These are phyloP conservation scores for Dicyrtoma fusca DNA, from an alignment of 2,888 invertebrate species.

Conservation along the genomic window DNA sequence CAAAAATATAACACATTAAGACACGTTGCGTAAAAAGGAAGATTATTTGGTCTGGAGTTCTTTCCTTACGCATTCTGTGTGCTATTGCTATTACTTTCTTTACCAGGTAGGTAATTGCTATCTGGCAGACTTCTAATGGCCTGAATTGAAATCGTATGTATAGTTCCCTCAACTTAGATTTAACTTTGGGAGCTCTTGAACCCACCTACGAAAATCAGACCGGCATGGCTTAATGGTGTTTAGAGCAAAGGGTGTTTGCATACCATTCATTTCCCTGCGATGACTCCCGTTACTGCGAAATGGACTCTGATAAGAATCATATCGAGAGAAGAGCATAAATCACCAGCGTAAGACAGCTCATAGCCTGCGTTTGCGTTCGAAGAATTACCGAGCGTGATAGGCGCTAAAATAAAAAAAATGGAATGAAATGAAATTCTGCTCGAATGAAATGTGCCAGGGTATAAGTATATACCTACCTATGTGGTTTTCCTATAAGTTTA, in stretches of 20 bases:
- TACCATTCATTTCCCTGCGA: conserved; percentile 29
- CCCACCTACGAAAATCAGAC: too few relatives aligned
- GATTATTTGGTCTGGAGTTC: too few relatives aligned
- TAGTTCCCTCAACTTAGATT: too few relatives aligned
- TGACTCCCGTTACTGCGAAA: conserved; percentile 40
- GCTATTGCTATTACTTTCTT: too few relatives aligned
- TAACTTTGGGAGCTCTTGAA: too few relatives aligned
- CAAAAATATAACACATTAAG: conserved; percentile 5
- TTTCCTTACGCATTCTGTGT: too few relatives aligned
- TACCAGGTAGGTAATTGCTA: too few relatives aligned
- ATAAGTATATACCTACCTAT: too few relatives aligned
- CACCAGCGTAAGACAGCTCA: conserved; percentile 33
- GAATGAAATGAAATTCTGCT: too few relatives aligned
- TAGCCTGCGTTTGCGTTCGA: background rate
- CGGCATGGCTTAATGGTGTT: background rate
- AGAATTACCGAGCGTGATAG: conserved; percentile 14
- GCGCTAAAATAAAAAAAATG: background rate
- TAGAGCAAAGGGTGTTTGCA: background rate
- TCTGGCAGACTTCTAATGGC: too few relatives aligned
- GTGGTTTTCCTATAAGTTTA: too few relatives aligned
- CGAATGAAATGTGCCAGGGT: background rate
- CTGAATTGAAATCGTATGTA: too few relatives aligned
- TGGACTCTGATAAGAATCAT: conserved; percentile 37
- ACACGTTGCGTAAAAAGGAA: background rate
- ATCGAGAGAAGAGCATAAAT: conserved; percentile 39